These are phyloP conservation scores for Sciurus vulgaris DNA, from an alignment of 2,797 vertebrate species.

Conservation along the genomic window DNA sequence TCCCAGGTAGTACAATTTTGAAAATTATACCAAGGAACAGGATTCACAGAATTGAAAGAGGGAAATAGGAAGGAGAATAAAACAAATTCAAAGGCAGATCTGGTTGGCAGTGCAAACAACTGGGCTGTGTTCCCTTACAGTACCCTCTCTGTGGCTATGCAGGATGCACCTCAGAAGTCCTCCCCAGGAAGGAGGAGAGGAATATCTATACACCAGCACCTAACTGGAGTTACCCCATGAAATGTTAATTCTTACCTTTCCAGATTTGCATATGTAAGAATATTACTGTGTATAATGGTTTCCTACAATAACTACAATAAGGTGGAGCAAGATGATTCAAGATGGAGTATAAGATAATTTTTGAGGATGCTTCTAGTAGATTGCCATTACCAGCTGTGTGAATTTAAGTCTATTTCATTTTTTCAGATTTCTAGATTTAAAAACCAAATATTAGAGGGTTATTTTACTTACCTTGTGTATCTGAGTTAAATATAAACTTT, in stretches of 20 bases:
- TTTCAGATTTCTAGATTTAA: conserved; percentile 44
- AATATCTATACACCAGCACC: neutral
- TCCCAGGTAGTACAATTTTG: neutral
- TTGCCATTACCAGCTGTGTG: neutral
- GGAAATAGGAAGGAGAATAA: neutral
- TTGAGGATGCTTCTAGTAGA: neutral
- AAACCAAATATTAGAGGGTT: conserved; percentile 28
- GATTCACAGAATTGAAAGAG: neutral
- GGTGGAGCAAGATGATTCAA: neutral
- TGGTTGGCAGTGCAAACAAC: neutral
- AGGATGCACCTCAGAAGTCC: neutral
- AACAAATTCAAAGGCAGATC: neutral
- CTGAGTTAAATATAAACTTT: conserved; percentile 29
- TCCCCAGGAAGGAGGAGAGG: accelerated
- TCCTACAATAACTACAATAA: neutral
- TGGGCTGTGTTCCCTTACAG: neutral
- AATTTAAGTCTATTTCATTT: conserved; percentile 53
- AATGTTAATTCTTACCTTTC: neutral
- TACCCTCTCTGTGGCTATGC: accelerated
- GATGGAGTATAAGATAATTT: neutral
- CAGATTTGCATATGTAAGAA: neutral
- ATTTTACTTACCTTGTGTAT: conserved; percentile 2
- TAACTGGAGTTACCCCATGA: neutral
- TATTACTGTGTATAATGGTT: neutral
- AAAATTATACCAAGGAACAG: neutral